phyloP scores from a whole-genome alignment of 2,113 vertebrate genomes.

The Marcusenius ussheri region DNA sequence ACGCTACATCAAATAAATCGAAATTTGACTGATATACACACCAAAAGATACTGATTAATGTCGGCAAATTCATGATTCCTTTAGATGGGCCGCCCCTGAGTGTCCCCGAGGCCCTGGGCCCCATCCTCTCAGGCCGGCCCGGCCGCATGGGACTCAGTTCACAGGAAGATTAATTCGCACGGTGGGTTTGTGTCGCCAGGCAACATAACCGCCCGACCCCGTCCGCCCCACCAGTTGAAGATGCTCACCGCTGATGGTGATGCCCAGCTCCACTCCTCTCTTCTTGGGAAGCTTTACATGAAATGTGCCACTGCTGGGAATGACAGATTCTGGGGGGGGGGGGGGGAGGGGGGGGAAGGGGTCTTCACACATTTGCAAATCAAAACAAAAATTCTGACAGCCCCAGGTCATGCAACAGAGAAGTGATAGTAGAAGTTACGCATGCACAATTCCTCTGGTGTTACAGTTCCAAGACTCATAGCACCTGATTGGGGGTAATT shows the following conservation, averaged over 20 bases:
- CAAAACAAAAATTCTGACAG: not conserved
- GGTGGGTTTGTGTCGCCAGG: not conserved
- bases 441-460: not conserved
- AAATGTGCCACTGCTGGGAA: conserved; percentile 95
- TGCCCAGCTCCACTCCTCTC: conserved; percentile 89
- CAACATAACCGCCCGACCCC: not conserved
- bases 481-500: not conserved
- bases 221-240: not conserved
- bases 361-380: not conserved
- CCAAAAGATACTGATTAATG: conserved; percentile 11
- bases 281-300: conserved; percentile 95
- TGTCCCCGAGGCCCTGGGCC: not conserved
- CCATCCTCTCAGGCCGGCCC: not conserved
- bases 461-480: not conserved
- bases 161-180: not conserved
- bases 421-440: not conserved
- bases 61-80: not conserved
- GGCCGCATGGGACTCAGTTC: not conserved
- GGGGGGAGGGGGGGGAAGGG: not conserved
- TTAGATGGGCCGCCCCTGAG: not conserved
- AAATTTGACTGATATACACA: conserved; percentile 2
- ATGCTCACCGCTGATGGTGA: conserved; percentile 87
- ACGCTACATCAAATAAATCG: not conserved
- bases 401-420: not conserved
- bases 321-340: conserved; percentile 76